phyloP scores from a whole-genome alignment of 30 jellyfish, hydroid and myxozoan genomes.

The Sanderia malayensis region DNA sequence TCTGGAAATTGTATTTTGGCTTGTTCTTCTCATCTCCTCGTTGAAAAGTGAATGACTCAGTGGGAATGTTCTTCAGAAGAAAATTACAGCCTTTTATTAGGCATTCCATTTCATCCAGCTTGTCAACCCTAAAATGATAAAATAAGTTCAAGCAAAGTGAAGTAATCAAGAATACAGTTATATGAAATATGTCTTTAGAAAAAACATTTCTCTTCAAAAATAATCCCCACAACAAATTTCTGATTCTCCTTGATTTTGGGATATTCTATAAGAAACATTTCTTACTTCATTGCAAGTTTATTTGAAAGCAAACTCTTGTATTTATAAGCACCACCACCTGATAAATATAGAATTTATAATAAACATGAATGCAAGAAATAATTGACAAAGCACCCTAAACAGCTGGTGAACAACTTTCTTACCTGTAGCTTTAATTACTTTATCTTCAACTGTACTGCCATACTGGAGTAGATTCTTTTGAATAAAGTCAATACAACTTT shows the following conservation, averaged over 20 bases:
- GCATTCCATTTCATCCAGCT: constrained; percentile 94
- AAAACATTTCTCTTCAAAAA: no score
- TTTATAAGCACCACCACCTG: constrained; percentile 99
- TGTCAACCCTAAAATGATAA: constrained; percentile 73
- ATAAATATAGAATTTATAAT: no score
- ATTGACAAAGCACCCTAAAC: no score
- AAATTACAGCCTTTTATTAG: constrained; percentile 94
- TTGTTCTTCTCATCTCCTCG: constrained; percentile 62
- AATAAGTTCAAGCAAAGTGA: no score
- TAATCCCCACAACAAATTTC: no score
- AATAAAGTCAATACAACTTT: constrained; percentile 82
- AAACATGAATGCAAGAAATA: no score
- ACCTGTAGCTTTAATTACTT: constrained; percentile 93
- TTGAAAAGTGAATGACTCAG: constrained; percentile 84
- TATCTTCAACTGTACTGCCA: constrained; percentile 65
- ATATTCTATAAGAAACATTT: no score
- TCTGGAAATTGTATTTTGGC: constrained; percentile 77
- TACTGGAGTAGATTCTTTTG: constrained; percentile 76
- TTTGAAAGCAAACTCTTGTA: constrained; percentile 65
- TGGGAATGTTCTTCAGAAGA: constrained; percentile 78
- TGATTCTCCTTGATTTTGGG: no score
- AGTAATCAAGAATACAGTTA: no score
- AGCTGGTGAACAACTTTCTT: no score
- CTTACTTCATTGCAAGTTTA: constrained; percentile 81
- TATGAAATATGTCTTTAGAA: no score